A percentile compares a stretch with the other conserved stretches of the same genome.
phyloP scores from a whole-genome alignment of 2,888 invertebrate genomes.

The Trissoscelio sp. region DNA sequence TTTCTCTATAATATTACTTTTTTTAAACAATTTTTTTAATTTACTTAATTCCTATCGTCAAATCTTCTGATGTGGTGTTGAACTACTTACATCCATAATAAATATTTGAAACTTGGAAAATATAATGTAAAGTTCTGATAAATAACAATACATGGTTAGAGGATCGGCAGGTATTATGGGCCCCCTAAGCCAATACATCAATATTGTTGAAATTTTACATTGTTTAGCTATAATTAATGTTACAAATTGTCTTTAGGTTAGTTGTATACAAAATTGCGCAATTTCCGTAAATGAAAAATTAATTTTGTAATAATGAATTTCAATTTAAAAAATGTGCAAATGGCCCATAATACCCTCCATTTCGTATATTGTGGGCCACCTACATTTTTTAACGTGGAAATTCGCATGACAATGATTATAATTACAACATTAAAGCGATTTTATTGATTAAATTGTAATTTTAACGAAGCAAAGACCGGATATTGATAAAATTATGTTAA shows the following conservation, averaged over 20 bases:
- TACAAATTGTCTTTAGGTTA: slow-evolving; percentile 6
- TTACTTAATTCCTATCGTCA: too few species aligned
- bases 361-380: slow-evolving; percentile 24
- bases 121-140: too few species aligned
- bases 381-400: slow-evolving; percentile 18
- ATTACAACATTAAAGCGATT: slow-evolving; percentile 16
- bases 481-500: slow-evolving; percentile 14
- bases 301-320: background rate
- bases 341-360: slow-evolving; percentile 11
- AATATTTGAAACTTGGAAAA: too few species aligned
- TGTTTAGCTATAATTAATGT: slow-evolving; percentile 13
- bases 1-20: too few species aligned
- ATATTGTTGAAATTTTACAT: slow-evolving; percentile 11
- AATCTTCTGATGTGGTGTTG: too few species aligned
- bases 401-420: slow-evolving; percentile 7
- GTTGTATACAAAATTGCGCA: slow-evolving; percentile 1
- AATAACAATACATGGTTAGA: too few species aligned
- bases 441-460: slow-evolving; percentile 16
- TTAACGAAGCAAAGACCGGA: slow-evolving; percentile 7
- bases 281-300: slow-evolving; percentile 1
- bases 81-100: too few species aligned
- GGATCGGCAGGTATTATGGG: too few species aligned
- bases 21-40: too few species aligned
- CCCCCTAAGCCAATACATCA: too few species aligned
- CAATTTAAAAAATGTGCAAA: slow-evolving; percentile 13